phyloP scores from a whole-genome alignment of 2,797 vertebrate species.

The Pseudocheirus occidentalis region DNA sequence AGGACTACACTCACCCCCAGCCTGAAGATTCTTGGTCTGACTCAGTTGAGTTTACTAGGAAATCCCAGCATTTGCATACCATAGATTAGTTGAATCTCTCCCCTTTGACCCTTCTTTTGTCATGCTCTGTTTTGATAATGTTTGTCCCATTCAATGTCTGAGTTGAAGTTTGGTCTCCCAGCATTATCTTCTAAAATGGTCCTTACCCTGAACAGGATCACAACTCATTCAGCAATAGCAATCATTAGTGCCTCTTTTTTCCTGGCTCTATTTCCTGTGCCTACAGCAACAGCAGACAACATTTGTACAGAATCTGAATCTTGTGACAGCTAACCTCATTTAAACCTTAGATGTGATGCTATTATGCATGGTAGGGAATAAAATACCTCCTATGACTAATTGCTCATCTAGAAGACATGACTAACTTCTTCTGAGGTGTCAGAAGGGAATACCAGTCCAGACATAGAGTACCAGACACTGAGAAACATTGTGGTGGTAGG shows the following conservation, averaged over 20 bases:
- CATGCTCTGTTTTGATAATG: not conserved
- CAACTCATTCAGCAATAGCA: not conserved
- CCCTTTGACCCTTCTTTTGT: not conserved
- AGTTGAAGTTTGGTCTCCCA: not conserved
- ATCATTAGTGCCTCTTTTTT: not conserved
- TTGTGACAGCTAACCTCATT: conserved; percentile 1
- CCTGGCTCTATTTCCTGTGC: not conserved
- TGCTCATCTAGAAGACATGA: not conserved
- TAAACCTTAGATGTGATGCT: not conserved
- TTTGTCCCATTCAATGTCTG: not conserved
- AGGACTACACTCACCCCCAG: not conserved
- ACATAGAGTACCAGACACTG: not conserved
- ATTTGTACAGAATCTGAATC: not conserved
- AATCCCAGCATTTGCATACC: not conserved
- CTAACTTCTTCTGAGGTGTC: not conserved
- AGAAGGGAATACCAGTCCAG: not conserved
- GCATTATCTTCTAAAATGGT: no score
- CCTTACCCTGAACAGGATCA: not conserved
- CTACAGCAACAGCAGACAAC: not conserved
- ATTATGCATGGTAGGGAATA: not conserved
- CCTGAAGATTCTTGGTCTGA: not conserved
- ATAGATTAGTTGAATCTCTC: not conserved
- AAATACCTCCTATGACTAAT: conserved; percentile 1
- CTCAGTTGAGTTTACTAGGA: not conserved
- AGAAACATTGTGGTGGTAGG: not conserved